Evolutionary conservation across 2,888 invertebrate species (phyloP).

Genomic region (Agrochola lychnidis): DNA sequence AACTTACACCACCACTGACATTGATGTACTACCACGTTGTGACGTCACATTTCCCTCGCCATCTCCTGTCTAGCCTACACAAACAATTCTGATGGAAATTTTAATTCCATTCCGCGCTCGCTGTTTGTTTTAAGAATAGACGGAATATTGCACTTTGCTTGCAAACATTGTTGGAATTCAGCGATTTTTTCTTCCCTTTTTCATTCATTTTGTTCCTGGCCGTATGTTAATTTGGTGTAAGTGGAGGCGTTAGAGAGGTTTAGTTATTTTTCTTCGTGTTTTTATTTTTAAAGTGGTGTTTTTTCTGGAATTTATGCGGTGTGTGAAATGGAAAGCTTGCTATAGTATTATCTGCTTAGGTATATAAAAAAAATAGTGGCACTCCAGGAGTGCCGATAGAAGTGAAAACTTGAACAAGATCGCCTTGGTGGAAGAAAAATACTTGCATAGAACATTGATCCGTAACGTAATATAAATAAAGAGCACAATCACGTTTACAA

Average conservation of each 20-base stretch:
- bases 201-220: slow-evolving; percentile 29
- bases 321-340: not conserved
- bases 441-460: no score
- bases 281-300: not conserved
- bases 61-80: slow-evolving; percentile 61
- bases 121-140: slow-evolving; percentile 74
- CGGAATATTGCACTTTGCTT: slow-evolving; percentile 69
- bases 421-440: no score
- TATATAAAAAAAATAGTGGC: no score
- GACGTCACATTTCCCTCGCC: slow-evolving; percentile 56
- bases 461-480: no score
- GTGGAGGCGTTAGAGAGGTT: slow-evolving; percentile 22
- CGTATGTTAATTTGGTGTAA: slow-evolving; percentile 45
- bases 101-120: slow-evolving; percentile 72
- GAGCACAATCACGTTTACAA: no score
- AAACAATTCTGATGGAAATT: slow-evolving; percentile 79
- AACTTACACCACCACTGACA: slow-evolving; percentile 29
- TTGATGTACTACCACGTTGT: slow-evolving; percentile 52
- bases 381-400: no score
- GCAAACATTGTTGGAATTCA: slow-evolving; percentile 58
- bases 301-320: not conserved
- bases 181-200: slow-evolving; percentile 20
- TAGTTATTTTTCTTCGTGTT: slow-evolving; percentile 6
- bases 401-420: no score
- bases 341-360: no score